Percentiles rank a stretch among this genome's conserved stretches.
Conservation (phyloP, 2,888 invertebrate genomes). For the Idaea straminata region DNA sequence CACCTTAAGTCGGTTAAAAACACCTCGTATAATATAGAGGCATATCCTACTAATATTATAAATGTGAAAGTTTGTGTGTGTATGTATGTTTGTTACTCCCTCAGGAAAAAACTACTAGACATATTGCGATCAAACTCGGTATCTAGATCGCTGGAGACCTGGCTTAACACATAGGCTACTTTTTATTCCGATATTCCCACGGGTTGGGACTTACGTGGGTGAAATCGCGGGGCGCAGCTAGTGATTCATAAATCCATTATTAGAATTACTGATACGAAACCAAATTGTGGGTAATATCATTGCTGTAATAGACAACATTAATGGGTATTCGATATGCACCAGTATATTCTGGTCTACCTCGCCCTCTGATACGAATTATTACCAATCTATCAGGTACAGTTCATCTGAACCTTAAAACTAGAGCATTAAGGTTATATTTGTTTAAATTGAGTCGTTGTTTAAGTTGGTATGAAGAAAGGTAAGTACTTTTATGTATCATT, state of each 20-base stretch:
- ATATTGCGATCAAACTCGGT: too few relatives aligned
- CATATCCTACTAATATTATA: too few relatives aligned
- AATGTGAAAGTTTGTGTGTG: too few relatives aligned
- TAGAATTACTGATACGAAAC: constrained; percentile 47
- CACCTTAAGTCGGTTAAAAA: not conserved
- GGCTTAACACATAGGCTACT: too few relatives aligned
- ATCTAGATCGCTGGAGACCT: too few relatives aligned
- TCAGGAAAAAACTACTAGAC: too few relatives aligned
- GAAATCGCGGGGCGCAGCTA: too few relatives aligned
- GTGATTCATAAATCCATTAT: constrained; percentile 54
- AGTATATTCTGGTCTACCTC: constrained; percentile 34
- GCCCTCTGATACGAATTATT: constrained; percentile 30
- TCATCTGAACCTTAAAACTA: constrained; percentile 7
- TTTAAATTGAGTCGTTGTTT: constrained; percentile 4
- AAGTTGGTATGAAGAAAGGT: constrained; percentile 25
- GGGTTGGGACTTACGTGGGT: too few relatives aligned
- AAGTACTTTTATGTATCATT: constrained; percentile 36
- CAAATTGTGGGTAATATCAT: constrained; percentile 66
- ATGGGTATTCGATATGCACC: constrained; percentile 58
- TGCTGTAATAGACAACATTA: constrained; percentile 60
- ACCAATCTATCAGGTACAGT: constrained; percentile 25
- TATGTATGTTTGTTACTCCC: too few relatives aligned
- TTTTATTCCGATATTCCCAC: too few relatives aligned
- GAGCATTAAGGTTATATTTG: constrained; percentile 10
- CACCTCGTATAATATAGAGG: not conserved